A percentile compares a stretch with the other conserved stretches of the same genome.
These are phyloP conservation scores for Aythya baeri DNA, from an alignment of 2,113 vertebrate genomes.

Conservation along the genomic window DNA sequence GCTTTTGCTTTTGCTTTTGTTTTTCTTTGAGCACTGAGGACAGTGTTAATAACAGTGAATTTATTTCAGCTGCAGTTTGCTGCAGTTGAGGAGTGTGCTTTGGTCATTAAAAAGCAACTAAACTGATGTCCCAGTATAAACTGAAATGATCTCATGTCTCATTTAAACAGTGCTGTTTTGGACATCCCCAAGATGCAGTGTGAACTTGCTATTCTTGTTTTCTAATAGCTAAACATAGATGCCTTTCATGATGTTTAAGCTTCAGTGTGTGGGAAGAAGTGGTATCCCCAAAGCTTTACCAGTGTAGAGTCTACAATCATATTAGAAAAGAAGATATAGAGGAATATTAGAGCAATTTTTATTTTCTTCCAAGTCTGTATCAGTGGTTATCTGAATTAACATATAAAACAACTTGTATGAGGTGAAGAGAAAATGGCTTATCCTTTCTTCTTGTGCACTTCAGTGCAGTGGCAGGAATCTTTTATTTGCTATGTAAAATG, in stretches of 20 bases:
- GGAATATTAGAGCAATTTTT: background rate
- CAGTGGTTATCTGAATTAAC: background rate
- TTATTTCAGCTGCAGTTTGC: background rate
- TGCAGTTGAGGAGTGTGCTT: background rate
- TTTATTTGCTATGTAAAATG: background rate
- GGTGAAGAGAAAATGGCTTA: background rate
- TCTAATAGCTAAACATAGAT: background rate
- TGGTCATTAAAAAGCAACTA: background rate
- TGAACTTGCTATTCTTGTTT: background rate
- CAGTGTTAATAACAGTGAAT: background rate
- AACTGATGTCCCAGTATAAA: background rate
- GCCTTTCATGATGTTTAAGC: background rate
- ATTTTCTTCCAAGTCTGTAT: background rate
- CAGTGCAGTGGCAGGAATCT: background rate
- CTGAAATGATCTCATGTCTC: background rate
- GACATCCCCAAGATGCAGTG: background rate
- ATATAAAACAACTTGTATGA: background rate
- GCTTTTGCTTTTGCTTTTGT: too few species aligned
- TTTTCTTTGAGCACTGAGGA: background rate
- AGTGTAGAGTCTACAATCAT: background rate
- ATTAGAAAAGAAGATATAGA: background rate
- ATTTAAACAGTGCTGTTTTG: background rate
- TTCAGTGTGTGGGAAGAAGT: background rate
- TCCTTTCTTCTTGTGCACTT: background rate
- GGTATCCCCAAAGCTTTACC: background rate